Base-by-base conservation (phyloP, 1,140 invertebrate genomes). In the Drosophila busckii region DNA sequence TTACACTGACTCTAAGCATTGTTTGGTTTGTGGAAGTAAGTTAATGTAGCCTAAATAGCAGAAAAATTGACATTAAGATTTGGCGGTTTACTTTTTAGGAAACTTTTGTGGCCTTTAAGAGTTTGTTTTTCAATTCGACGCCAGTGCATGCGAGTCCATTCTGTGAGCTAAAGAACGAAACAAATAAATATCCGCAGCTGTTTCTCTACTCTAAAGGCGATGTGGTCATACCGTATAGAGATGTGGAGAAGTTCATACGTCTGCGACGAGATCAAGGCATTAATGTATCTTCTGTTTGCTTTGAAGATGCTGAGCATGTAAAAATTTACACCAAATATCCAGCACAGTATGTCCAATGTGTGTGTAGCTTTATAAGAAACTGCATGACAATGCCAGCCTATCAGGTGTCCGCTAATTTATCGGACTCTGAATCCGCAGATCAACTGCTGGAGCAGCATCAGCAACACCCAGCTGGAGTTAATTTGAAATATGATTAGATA, bases 181-280 rank as follows among this genome's bases (percentile, higher is more conserved):
- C 68, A 3, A 88, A 88, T 54, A 69, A 88, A 25, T 92, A 90
- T 89, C 91, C 94, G 15, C 93, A 94, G 82, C 78, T 94, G 26
- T 94, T 93, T 80, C 88, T 95, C 8, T 95, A 93, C 70, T 94
- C 93, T 0, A 92, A 92, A 64, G 89, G 89, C 2, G 94, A 95
- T 73, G 88, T 90, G 16, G 68, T 93, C 65, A 90, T 91, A 66
- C 88, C 89, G 19, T 89, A 89, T 48, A 70, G 91, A 88, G 91
- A 92, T 78, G 88, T 92, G 15, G 91, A 92, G 64, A 89, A 89
- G 50, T 92, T 92, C 49, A 90, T 90, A 4, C 87, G 88, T 9
- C 84, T 89, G n/a, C 88, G 92, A 17, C 88, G 89, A 29, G 88
- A 84, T 31, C 84, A 89, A 6, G 92, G 92, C 0, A 90, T 93